These are phyloP conservation scores for Gymnocheta viridis DNA, from an alignment of 2,888 invertebrate species.

Conservation along the genomic window DNA sequence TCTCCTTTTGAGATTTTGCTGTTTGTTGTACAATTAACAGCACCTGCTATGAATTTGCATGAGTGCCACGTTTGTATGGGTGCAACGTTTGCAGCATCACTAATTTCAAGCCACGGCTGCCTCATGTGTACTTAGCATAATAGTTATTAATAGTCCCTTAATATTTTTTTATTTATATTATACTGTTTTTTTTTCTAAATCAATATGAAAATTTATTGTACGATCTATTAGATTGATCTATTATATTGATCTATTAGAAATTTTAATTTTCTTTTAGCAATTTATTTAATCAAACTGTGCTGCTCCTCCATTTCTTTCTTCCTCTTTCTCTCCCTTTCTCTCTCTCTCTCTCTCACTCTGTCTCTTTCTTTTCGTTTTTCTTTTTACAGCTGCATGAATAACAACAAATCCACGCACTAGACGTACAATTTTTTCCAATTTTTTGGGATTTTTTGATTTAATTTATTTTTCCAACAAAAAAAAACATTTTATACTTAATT, in stretches of 20 bases:
- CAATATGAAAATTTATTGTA: not conserved
- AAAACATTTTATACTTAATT: not conserved
- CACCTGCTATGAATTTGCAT: no score
- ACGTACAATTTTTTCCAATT: conserved; percentile 79
- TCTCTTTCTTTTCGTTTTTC: conserved; percentile 61
- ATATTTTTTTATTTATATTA: not conserved
- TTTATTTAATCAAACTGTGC: conserved; percentile 6
- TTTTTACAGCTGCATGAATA: conserved; percentile 82
- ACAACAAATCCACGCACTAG: conserved; percentile 80
- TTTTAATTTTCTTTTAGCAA: not conserved
- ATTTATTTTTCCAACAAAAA: conserved; percentile 48
- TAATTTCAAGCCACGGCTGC: not conserved
- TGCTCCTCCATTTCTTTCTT: conserved; percentile 21
- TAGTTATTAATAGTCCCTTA: not conserved
- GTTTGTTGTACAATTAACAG: no score
- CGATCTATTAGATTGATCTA: no score
- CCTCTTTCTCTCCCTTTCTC: conserved; percentile 28
- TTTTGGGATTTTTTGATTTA: conserved; percentile 79
- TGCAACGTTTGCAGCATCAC: not conserved
- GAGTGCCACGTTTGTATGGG: no score
- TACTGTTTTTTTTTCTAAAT: not conserved
- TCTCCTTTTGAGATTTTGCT: no score
- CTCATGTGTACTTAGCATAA: not conserved
- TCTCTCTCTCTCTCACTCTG: conserved; percentile 26
- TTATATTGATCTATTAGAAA: not conserved